Evolutionary conservation across 2,797 vertebrate genomes (phyloP).

Genomic region (Ciconia nigra): DNA sequence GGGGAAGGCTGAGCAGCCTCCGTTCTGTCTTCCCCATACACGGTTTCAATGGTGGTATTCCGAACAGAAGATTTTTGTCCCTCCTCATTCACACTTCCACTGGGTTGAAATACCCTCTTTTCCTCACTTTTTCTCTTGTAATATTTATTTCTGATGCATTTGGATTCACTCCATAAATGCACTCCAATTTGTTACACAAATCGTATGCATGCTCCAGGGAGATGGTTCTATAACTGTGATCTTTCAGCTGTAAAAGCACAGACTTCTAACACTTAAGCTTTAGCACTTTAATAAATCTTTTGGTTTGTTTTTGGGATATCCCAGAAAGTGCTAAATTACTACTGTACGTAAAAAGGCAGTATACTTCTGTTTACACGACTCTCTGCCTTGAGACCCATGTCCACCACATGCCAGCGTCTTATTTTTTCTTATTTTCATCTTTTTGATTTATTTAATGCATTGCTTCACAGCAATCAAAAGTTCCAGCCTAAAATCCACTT

Average conservation of each 20-base stretch:
- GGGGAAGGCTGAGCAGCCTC: neutral
- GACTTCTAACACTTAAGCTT: neutral
- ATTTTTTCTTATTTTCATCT: neutral
- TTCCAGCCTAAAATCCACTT: constrained; percentile 4
- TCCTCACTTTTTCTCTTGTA: neutral
- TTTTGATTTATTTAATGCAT: neutral
- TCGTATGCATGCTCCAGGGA: neutral
- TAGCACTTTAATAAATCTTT: neutral
- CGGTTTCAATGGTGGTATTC: neutral
- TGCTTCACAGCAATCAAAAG: neutral
- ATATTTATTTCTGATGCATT: neutral
- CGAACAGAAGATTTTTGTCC: neutral
- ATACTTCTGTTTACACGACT: neutral
- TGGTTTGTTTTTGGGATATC: neutral
- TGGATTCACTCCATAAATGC: neutral
- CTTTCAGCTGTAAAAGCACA: neutral
- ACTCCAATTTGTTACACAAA: neutral
- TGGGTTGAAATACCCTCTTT: neutral
- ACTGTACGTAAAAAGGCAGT: neutral
- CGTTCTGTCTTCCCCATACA: rapidly evolving
- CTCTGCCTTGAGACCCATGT: neutral
- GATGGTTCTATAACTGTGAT: neutral
- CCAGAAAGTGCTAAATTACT: neutral
- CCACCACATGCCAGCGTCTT: neutral
- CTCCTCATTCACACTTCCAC: neutral